Conservation (phyloP, 2,113 vertebrate genomes). For the Paraplagusia blochii region DNA sequence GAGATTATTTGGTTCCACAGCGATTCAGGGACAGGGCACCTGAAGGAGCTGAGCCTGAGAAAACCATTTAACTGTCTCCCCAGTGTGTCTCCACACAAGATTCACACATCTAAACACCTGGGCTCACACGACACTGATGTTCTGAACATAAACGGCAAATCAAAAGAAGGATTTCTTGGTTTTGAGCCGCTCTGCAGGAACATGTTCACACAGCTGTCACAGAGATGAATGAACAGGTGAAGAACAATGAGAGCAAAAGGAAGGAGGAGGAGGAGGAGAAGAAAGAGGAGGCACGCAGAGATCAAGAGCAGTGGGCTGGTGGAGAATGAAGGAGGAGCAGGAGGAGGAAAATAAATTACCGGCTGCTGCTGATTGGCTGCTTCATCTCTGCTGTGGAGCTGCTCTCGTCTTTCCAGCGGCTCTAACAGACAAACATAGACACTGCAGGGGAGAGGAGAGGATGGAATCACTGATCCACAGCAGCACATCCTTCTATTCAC, state of each 20-base stretch:
- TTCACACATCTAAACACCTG: too few relatives aligned
- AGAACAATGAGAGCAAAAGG: slow-evolving; percentile 16
- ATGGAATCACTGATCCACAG: slow-evolving; percentile 16
- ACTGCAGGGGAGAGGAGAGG: slow-evolving; percentile 5
- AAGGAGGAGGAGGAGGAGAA: not conserved
- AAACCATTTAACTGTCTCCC: too few relatives aligned
- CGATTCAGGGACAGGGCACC: too few relatives aligned
- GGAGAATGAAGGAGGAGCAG: slow-evolving; percentile 12
- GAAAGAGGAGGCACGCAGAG: slow-evolving; percentile 7
- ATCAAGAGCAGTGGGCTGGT: slow-evolving; percentile 12
- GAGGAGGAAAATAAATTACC: slow-evolving; percentile 44
- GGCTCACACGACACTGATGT: too few relatives aligned
- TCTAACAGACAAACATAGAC: too few relatives aligned
- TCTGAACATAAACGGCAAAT: too few relatives aligned
- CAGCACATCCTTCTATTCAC: not conserved
- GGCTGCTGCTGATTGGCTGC: slow-evolving; percentile 47
- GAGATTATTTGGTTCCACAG: too few relatives aligned
- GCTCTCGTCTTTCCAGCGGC: slow-evolving; percentile 38
- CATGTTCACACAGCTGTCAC: slow-evolving; percentile 10
- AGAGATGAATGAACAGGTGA: slow-evolving; percentile 36
- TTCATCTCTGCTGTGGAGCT: slow-evolving; percentile 32
- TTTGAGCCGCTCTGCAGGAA: not conserved
- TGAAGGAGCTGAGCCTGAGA: too few relatives aligned
- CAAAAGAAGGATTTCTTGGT: not conserved
- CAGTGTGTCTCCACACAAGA: too few relatives aligned